Base-by-base conservation (phyloP, 1,140 invertebrate genomes). In the Drosophila azteca region DNA sequence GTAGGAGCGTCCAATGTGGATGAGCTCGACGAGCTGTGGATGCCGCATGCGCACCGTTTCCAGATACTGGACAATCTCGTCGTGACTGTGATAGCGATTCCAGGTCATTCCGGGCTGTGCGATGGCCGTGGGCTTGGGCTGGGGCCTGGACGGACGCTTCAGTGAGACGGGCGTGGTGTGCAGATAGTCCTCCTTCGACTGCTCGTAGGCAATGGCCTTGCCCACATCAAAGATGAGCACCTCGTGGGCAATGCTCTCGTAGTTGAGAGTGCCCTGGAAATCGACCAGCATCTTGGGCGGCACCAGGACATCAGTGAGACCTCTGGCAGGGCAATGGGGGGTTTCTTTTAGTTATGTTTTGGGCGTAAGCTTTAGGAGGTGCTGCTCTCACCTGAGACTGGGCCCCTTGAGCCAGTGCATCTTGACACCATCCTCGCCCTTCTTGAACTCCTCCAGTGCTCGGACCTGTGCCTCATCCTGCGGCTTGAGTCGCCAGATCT, bases 211-310 rank as follows among this genome's bases (percentile, higher is more conserved):
- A 20, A 95, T 95, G 1, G 93, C 93, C 92, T 94, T 95, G 94
- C 95, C 90, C 66, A 97, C 93, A 90, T 97, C 95, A 60, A 94
- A 93, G 84, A 96, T 95, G 43, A 96, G 89, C 1, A 96, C 93
- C 52, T 94, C 93, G 76, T 94, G 95, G 26, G 94, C 92, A 8
- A 96, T 94, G 35, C 93, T 93, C 57, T 93, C 93, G 6, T 94
- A 93, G 45, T 93, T 93, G 1, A 97, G 85, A 57, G 94, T 94
- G 29, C 94, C 93, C 79, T 95, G 94, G 0, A 96, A 92, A 46
- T 95, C 94, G 0, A 91, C 80, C 2, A 94, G 76, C 43, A 95
- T 91, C 41, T 94, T 94, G 7, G 95, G 95, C 2, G 95, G 94
- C 17, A 96, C 93, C 22, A 97, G 92, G 1, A 96, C 91, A 79